Percentiles rank a stretch among this genome's conserved stretches.
Conservation (phyloP, 37 sponge, comb jelly and placozoan genomes). For the Geodia barretti region DNA sequence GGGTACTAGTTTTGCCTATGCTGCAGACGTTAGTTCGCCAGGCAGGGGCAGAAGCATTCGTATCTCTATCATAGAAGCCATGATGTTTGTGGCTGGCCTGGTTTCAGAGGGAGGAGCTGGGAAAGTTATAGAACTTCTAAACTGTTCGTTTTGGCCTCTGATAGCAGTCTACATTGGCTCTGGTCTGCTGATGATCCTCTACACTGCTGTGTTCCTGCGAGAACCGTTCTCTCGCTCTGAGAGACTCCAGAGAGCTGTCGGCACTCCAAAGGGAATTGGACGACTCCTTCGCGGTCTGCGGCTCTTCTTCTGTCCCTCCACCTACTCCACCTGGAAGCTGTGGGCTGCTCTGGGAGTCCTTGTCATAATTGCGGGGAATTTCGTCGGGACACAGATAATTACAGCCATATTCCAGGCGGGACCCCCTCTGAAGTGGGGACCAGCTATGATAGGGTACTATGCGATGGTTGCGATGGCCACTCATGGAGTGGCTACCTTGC, state of each 20-base stretch:
- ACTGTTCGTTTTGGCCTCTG: slow-evolving; percentile 35
- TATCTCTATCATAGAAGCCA: slow-evolving; percentile 35
- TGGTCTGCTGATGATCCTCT: slow-evolving; percentile 6
- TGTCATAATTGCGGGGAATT: slow-evolving; percentile 2
- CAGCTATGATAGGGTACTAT: slow-evolving; percentile 28
- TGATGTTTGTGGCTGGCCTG: slow-evolving; percentile 38
- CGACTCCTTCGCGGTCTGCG: slow-evolving; percentile 18
- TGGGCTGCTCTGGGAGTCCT: slow-evolving; percentile 19
- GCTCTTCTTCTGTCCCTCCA: slow-evolving; percentile 36
- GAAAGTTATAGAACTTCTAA: slow-evolving; percentile 23
- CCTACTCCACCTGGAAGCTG: slow-evolving; percentile 25
- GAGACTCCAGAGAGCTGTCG: background rate
- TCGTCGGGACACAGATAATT: slow-evolving; percentile 12
- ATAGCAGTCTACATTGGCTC: slow-evolving; percentile 12
- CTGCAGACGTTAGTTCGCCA: slow-evolving; percentile 47
- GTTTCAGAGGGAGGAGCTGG: slow-evolving; percentile 18
- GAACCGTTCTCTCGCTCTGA: slow-evolving; percentile 20
- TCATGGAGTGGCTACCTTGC: slow-evolving; percentile 21
- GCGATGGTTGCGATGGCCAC: background rate
- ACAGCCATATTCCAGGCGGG: slow-evolving; percentile 26
- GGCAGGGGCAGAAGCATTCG: slow-evolving; percentile 35
- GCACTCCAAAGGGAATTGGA: background rate
- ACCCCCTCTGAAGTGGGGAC: slow-evolving; percentile 44
- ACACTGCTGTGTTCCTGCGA: slow-evolving; percentile 41
- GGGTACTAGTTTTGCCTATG: slow-evolving; percentile 37